Evolutionary conservation across 2,113 vertebrate species (phyloP).

Genomic region (Hypocryptadius cinnamomeus): DNA sequence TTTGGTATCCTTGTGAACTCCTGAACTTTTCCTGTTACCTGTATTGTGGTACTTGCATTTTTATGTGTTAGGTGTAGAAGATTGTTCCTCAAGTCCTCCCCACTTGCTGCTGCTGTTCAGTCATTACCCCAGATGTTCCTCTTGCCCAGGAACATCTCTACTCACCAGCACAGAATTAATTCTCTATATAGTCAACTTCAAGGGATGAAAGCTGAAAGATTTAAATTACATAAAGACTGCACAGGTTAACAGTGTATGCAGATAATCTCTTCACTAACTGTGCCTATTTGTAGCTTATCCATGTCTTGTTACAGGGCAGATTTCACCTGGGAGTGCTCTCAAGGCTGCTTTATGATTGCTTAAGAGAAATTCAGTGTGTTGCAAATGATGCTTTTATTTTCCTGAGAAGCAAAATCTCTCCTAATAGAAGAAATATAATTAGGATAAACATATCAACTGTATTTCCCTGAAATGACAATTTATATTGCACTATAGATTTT

Average conservation of each 20-base stretch:
- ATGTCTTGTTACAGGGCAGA: background rate
- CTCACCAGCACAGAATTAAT: background rate
- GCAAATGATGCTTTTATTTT: background rate
- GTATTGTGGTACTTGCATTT: background rate
- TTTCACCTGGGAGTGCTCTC: background rate
- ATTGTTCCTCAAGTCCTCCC: background rate
- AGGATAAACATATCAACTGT: background rate
- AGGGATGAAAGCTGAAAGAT: background rate
- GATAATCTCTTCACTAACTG: background rate
- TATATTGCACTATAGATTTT: background rate
- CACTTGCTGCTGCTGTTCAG: background rate
- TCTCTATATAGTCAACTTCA: background rate
- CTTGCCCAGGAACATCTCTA: background rate
- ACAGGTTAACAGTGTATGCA: background rate
- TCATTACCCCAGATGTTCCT: background rate
- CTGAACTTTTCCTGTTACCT: background rate
- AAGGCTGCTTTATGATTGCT: background rate
- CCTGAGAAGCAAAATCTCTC: background rate
- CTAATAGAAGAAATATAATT: background rate
- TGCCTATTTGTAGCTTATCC: background rate
- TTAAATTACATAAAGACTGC: background rate
- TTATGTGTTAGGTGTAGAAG: background rate
- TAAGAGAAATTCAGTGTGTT: background rate
- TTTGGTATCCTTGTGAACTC: background rate
- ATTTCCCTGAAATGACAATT: background rate